phyloP scores from a whole-genome alignment of 1,140 invertebrate species.

The Aphelinus atriplicis region DNA sequence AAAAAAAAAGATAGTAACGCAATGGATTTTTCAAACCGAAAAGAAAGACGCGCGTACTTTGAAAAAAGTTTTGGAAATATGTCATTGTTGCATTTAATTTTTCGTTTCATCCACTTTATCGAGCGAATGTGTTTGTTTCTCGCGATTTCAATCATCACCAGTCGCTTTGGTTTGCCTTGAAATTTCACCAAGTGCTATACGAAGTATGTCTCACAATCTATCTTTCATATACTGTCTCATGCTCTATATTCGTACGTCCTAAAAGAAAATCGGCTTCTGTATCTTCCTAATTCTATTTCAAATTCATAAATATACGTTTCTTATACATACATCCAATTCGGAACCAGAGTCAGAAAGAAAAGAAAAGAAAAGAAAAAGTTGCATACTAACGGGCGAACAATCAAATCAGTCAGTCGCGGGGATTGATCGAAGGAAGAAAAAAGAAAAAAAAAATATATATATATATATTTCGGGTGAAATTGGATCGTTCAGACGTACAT shows the following conservation, averaged over 20 bases:
- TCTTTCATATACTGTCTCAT: slow-evolving; percentile 20
- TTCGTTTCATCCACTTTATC: slow-evolving; percentile 6
- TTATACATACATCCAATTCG: too few relatives aligned
- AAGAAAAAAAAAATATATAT: slow-evolving; percentile 13
- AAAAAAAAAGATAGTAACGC: slow-evolving; percentile 9
- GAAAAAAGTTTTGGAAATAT: neutral
- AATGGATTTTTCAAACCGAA: slow-evolving; percentile 12
- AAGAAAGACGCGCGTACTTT: slow-evolving; percentile 14
- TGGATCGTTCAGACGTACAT: neutral
- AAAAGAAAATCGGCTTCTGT: too few relatives aligned
- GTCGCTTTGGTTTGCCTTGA: slow-evolving; percentile 41
- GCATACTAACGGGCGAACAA: neutral
- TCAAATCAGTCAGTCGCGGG: slow-evolving; percentile 3
- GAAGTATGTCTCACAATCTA: slow-evolving; percentile 31
- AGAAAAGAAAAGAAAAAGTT: slow-evolving; percentile 15
- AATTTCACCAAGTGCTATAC: slow-evolving; percentile 15
- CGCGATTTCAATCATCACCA: slow-evolving; percentile 32
- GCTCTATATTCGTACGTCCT: neutral
- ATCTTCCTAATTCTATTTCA: too few relatives aligned
- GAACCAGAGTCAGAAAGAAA: neutral
- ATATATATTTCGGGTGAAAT: too few relatives aligned
- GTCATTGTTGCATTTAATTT: neutral
- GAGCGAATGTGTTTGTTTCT: slow-evolving; percentile 29
- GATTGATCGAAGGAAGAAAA: neutral
- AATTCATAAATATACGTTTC: too few relatives aligned